Evolutionary conservation across 1,140 invertebrate species (phyloP), one percentile per base, ranked within the genome.

Genomic region (Micrasema longulum): DNA sequence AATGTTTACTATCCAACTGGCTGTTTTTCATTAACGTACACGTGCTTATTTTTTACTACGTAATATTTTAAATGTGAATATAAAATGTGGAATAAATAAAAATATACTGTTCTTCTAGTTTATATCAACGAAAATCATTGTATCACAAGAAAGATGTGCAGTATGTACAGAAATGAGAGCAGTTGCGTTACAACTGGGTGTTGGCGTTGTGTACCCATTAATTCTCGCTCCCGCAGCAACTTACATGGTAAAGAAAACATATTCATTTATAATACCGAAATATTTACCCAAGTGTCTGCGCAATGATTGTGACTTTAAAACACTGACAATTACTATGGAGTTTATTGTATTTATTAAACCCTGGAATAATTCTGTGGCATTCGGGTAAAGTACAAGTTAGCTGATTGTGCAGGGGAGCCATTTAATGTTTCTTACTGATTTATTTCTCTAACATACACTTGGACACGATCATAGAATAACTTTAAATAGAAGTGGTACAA

Each of bases 121-220:
- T 20, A 65, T 88, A 26, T 73, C 81, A 50, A 74, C 81, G 12
- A 68, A 83, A 9, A 78, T 88, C 48, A 18, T 87, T 11, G 11
- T 85, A 4, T 77, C 82, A 72, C 80, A 81, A 45, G 71, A 57
- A 16, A 31, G 76, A 0, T 89, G 88, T 77, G 77, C 82, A 2
- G 16, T 86, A 1, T 89, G 88, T 73, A 63, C 83, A 36, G 83
- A 88, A 78, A 36, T 84, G 0, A 82, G 71, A 64, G 82, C 86
- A 23, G 75, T 75, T 26, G 48, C 72, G 1, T 2, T 84, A 1
- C 85, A 87, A 77, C 10, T 72, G 11, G 43, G 12, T 2, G 38
- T 79, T 9, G 82, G 82, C 1, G 12, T 84, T 0, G 10, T 79
- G 6, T 86, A 87, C 74, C 86, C 88, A 9, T 53, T 86, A 73